Percentiles rank a stretch among this genome's conserved stretches.
Conservation (phyloP, 2,888 invertebrate species). For the Altica lythri region DNA sequence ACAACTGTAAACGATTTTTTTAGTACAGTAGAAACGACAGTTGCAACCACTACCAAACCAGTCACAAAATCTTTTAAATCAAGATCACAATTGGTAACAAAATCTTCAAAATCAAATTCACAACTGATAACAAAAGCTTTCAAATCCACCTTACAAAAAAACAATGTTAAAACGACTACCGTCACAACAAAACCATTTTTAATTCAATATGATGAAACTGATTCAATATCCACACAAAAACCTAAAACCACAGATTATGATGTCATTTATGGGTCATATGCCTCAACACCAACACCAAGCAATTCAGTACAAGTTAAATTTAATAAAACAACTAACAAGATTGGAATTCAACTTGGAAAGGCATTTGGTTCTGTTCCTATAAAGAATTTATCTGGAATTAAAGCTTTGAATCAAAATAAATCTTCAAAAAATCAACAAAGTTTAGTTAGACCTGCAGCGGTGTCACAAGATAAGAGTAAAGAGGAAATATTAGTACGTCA, state of each 20-base stretch:
- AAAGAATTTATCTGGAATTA: background rate
- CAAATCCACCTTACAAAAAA: too few relatives aligned
- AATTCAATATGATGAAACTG: constrained; percentile 1
- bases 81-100: too few relatives aligned
- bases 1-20: constrained; percentile 1
- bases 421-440: background rate
- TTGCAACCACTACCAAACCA: constrained; percentile 5
- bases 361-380: constrained; percentile 28
- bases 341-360: constrained; percentile 39
- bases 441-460: background rate
- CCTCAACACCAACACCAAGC: constrained; percentile 31
- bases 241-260: constrained; percentile 54
- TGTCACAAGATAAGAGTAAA: constrained; percentile 3
- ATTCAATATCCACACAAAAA: constrained; percentile 28
- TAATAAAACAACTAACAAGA: constrained; percentile 36
- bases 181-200: constrained; percentile 6
- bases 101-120: too few relatives aligned
- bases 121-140: too few relatives aligned
- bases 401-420: background rate
- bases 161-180: constrained; percentile 1
- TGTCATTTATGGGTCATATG: constrained; percentile 55
- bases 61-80: background rate
- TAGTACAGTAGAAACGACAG: constrained; percentile 9
- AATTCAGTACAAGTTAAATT: constrained; percentile 38
- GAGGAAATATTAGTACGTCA: constrained; percentile 14